Evolutionary conservation across 2,888 invertebrate species (phyloP).

Genomic region (Xestia c-nigrum): DNA sequence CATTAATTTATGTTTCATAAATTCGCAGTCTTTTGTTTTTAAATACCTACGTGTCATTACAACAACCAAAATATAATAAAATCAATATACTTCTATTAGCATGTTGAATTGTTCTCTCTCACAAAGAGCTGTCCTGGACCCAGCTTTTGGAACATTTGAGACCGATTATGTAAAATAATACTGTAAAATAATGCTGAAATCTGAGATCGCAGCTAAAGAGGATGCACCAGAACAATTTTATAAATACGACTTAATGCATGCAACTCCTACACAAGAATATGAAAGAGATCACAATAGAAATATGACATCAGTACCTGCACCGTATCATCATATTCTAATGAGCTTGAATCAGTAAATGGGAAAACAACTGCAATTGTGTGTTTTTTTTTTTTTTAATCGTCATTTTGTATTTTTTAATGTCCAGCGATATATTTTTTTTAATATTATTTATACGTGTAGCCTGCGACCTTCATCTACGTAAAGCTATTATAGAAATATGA

Average conservation of each 20-base stretch:
- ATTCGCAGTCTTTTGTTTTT: background rate
- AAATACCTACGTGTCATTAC: background rate
- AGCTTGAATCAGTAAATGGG: background rate
- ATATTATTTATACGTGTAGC: background rate
- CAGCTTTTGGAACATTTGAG: background rate
- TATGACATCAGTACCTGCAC: conserved; percentile 46
- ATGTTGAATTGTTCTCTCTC: background rate
- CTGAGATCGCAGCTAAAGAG: conserved; percentile 37
- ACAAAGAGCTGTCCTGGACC: background rate
- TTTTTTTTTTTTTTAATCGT: no score
- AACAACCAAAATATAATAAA: background rate
- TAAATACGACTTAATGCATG: conserved; percentile 3
- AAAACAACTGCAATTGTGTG: background rate
- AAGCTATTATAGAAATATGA: no score
- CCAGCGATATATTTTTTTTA: no score
- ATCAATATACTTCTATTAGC: no score
- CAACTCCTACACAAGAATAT: conserved; percentile 29
- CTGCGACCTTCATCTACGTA: no score
- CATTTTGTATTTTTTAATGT: no score
- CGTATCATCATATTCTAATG: background rate
- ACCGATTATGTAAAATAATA: background rate
- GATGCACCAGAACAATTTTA: conserved; percentile 33
- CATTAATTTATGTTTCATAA: background rate
- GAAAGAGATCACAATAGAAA: conserved; percentile 21
- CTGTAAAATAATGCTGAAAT: conserved; percentile 15